These are phyloP conservation scores for Pherbina coryleti DNA, from an alignment of 2,888 invertebrate species.

Conservation along the genomic window DNA sequence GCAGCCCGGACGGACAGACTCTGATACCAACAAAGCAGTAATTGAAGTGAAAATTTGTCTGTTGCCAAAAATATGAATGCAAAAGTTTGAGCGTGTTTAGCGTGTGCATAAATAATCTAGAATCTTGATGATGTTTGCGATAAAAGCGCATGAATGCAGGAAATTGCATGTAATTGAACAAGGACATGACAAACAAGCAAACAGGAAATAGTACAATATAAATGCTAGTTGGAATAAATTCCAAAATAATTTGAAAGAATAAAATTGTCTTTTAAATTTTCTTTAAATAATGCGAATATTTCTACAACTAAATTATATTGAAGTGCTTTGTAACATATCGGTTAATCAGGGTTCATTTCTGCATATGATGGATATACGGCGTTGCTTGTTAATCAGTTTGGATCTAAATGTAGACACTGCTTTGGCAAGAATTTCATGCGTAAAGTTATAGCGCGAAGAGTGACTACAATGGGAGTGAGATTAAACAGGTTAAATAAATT, in stretches of 20 bases:
- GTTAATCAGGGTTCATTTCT: constrained; percentile 76
- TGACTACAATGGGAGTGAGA: constrained; percentile 72
- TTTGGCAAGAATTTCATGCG: constrained; percentile 87
- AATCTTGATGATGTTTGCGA: background rate
- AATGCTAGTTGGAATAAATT: background rate
- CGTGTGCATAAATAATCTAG: background rate
- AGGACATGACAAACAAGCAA: background rate
- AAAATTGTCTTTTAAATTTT: too few species aligned
- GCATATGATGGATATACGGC: constrained; percentile 87
- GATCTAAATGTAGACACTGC: constrained; percentile 77
- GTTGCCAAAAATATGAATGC: background rate
- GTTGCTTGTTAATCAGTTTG: constrained; percentile 72
- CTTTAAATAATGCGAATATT: background rate
- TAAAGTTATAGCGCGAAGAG: constrained; percentile 86
- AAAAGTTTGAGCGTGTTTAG: background rate
- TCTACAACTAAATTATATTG: background rate
- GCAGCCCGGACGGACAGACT: background rate
- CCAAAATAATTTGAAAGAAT: too few species aligned
- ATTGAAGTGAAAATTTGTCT: constrained; percentile 21
- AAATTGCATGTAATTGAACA: constrained; percentile 12
- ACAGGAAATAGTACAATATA: background rate
- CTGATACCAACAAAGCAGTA: background rate
- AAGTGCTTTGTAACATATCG: background rate
- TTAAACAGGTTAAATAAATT: background rate
- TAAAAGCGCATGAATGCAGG: background rate